A percentile compares a stretch with the other conserved stretches of the same genome.
Evolutionary conservation across 1,140 invertebrate species (phyloP).

Genomic region (Drosophila neocordata): DNA sequence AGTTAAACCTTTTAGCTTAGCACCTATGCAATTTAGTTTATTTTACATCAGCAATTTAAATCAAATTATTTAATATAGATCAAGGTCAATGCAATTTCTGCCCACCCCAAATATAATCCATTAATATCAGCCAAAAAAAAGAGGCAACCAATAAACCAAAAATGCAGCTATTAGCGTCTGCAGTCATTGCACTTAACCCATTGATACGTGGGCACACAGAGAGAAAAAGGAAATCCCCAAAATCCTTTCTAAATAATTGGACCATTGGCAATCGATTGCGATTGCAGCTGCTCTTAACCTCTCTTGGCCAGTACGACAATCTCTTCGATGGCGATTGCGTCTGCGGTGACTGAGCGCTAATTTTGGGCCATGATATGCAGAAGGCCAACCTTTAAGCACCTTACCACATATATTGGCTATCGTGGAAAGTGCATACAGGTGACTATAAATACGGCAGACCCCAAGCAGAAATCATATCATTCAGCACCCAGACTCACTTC

Average conservation of each 20-base stretch:
- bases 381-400: conserved; percentile 69
- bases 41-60: background rate
- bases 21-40: background rate
- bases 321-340: conserved; percentile 32
- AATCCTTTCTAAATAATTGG: conserved; percentile 75
- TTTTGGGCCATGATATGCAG: conserved; percentile 75
- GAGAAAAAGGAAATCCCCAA: conserved; percentile 55
- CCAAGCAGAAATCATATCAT: conserved; percentile 64
- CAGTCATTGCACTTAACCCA: conserved; percentile 29
- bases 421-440: conserved; percentile 47
- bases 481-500: conserved; percentile 59
- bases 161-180: conserved; percentile 37
- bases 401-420: conserved; percentile 40
- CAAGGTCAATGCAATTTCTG: conserved; percentile 4
- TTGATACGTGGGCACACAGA: conserved; percentile 35
- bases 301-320: conserved; percentile 52
- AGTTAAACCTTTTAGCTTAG: background rate
- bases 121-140: background rate
- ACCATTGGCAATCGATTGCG: conserved; percentile 32
- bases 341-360: conserved; percentile 72
- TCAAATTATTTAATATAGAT: background rate
- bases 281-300: conserved; percentile 23
- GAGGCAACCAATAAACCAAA: background rate
- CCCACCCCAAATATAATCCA: conserved; percentile 15
- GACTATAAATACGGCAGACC: conserved; percentile 62